A percentile compares a stretch with the other conserved stretches of the same genome.
phyloP scores from a whole-genome alignment of 1,140 invertebrate species.

The Uloborus diversus region DNA sequence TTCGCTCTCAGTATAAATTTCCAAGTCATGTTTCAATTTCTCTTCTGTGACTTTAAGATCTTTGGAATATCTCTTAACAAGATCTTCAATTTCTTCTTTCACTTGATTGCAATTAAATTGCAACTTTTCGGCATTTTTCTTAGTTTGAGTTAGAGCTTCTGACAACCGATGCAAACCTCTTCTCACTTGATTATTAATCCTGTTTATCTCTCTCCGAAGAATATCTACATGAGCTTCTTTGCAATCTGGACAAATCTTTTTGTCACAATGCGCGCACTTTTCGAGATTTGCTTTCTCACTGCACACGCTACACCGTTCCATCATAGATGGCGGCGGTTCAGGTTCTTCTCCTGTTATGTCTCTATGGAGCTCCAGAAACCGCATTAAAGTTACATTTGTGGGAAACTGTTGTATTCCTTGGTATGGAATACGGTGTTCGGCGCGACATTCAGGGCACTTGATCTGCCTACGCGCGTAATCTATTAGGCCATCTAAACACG shows the following conservation, averaged over 20 bases:
- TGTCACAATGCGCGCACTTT: slow-evolving; percentile 92
- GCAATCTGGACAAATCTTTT: slow-evolving; percentile 89
- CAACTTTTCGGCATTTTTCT: slow-evolving; percentile 84
- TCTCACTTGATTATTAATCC: slow-evolving; percentile 79
- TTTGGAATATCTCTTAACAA: slow-evolving; percentile 86
- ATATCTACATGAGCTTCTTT: slow-evolving; percentile 95
- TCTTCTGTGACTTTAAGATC: slow-evolving; percentile 87
- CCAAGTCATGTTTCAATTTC: slow-evolving; percentile 85
- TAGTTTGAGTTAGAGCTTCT: slow-evolving; percentile 82
- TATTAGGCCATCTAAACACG: slow-evolving; percentile 95
- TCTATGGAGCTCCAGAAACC: slow-evolving; percentile 94
- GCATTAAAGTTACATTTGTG: slow-evolving; percentile 93
- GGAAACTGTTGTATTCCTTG: slow-evolving; percentile 95
- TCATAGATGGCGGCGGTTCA: slow-evolving; percentile 62
- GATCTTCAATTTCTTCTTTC: slow-evolving; percentile 91
- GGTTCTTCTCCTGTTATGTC: slow-evolving; percentile 80
- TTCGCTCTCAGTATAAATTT: slow-evolving; percentile 85
- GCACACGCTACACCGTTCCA: slow-evolving; percentile 76
- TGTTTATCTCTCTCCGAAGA: slow-evolving; percentile 87
- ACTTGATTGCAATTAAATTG: slow-evolving; percentile 86
- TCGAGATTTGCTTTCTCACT: slow-evolving; percentile 92
- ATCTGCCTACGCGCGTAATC: slow-evolving; percentile 95
- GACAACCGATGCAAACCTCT: slow-evolving; percentile 85
- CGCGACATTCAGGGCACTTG: slow-evolving; percentile 98
- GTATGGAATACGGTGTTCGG: slow-evolving; percentile 96